A percentile compares a stretch with the other conserved stretches of the same genome.
These are phyloP conservation scores for Nephrocerus scutellatus DNA, from an alignment of 2,888 invertebrate species.

Conservation along the genomic window DNA sequence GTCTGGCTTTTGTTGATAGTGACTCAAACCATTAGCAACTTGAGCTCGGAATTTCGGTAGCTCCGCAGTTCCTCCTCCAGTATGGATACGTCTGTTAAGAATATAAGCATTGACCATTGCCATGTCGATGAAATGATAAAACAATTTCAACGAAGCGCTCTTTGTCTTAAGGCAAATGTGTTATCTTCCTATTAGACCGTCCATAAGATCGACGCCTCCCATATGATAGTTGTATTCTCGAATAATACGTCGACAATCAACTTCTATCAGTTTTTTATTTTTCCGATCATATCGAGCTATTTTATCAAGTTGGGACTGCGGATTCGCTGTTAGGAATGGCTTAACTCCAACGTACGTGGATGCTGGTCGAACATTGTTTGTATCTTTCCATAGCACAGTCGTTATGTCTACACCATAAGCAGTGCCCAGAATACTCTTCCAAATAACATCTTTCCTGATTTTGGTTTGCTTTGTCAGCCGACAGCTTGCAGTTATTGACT, in stretches of 20 bases:
- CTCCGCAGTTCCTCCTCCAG: constrained; percentile 6
- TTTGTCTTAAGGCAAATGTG: constrained; percentile 9
- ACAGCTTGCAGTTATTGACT: constrained; percentile 17
- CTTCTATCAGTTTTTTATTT: constrained; percentile 20
- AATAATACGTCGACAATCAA: constrained; percentile 26
- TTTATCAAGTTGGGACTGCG: constrained; percentile 14
- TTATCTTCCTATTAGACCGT: constrained; percentile 17
- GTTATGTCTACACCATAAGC: constrained; percentile 20
- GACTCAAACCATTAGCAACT: too few relatives aligned
- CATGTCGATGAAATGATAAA: constrained; percentile 23
- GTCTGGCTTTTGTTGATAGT: too few relatives aligned
- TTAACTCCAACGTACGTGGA: constrained; percentile 37
- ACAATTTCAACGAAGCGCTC: constrained; percentile 5
- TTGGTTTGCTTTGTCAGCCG: constrained; percentile 1
- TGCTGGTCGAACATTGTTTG: constrained; percentile 34
- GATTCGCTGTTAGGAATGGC: constrained; percentile 16
- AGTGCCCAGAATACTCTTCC: constrained; percentile 14
- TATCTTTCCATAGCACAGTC: constrained; percentile 35
- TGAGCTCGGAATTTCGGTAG: constrained; percentile 9
- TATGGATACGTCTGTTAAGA: constrained; percentile 18
- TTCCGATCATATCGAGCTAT: constrained; percentile 18
- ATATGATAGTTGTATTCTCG: constrained; percentile 28
- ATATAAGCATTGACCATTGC: constrained; percentile 24
- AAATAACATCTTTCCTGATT: constrained; percentile 7
- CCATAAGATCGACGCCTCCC: constrained; percentile 31